Percentiles rank a stretch among this genome's conserved stretches.
Evolutionary conservation across 2,113 vertebrate species (phyloP).

Genomic region (Odontophorus gujanensis): DNA sequence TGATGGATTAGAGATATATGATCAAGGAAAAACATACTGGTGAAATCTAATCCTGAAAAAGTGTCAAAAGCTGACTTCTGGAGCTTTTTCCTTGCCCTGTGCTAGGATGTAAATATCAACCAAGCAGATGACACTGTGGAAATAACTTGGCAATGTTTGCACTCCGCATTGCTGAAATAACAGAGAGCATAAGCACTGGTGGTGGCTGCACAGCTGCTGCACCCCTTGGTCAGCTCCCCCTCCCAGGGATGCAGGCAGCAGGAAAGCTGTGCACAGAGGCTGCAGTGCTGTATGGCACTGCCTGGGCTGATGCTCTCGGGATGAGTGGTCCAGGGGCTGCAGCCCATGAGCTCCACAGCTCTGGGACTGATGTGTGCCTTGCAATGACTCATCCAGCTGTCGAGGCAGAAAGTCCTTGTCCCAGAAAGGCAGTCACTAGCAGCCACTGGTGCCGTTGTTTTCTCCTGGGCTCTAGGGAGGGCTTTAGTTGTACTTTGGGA

Average conservation of each 20-base stretch:
- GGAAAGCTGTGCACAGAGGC: background rate
- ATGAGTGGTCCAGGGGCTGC: fast-evolving
- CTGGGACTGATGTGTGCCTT: background rate
- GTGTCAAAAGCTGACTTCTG: background rate
- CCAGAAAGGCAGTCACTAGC: background rate
- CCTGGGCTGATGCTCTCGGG: background rate
- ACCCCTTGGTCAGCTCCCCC: background rate
- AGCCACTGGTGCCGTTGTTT: background rate
- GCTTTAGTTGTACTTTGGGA: background rate
- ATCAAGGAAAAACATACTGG: background rate
- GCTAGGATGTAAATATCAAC: background rate
- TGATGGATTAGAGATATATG: background rate
- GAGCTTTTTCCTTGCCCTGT: background rate
- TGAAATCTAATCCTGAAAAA: background rate
- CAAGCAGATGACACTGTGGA: background rate
- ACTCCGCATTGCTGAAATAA: background rate
- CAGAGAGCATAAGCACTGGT: background rate
- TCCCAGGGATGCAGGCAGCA: fast-evolving
- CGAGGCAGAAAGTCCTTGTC: background rate
- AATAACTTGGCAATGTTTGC: background rate
- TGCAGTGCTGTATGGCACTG: background rate
- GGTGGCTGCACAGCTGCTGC: background rate
- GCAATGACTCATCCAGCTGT: background rate
- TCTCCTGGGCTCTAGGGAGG: background rate
- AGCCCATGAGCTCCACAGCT: fast-evolving